Evolutionary conservation across 2,797 vertebrate genomes (phyloP).

Genomic region (Anniella stebbinsi): DNA sequence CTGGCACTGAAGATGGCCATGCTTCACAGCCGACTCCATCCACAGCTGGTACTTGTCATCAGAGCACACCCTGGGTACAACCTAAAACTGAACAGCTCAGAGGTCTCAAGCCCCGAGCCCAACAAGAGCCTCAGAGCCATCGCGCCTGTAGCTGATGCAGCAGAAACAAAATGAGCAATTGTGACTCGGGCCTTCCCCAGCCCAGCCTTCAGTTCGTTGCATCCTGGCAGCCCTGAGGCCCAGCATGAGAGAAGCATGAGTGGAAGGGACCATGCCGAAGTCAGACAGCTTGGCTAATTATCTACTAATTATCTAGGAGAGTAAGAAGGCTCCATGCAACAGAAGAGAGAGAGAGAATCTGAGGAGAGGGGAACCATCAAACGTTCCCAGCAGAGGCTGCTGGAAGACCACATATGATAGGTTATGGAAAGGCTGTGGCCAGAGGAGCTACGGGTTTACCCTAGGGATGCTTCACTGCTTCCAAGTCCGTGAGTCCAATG

Average conservation of each 20-base stretch:
- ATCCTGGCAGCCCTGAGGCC: neutral
- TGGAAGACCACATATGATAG: conserved; percentile 2
- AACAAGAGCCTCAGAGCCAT: neutral
- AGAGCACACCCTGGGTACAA: neutral
- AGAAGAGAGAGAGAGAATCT: neutral
- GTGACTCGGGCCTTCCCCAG: neutral
- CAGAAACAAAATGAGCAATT: conserved; percentile 1
- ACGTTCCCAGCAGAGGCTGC: conserved; percentile 22
- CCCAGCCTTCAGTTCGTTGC: conserved; percentile 19
- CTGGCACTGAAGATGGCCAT: neutral
- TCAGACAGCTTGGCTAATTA: conserved; percentile 45
- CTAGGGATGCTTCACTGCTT: neutral
- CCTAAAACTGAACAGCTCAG: neutral
- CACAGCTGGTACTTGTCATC: neutral
- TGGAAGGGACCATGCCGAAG: conserved; percentile 14
- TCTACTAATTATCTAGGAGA: conserved; percentile 50
- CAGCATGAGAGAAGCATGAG: neutral
- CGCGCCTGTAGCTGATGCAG: neutral
- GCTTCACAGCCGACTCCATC: neutral
- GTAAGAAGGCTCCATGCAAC: conserved; percentile 3
- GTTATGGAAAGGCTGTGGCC: neutral
- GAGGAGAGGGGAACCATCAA: neutral
- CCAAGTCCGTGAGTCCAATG: conserved; percentile 39
- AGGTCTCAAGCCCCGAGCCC: neutral
- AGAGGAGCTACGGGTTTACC: neutral